Evolutionary conservation across 2,113 vertebrate species (phyloP).

Genomic region (Protobothrops flavoviridis): DNA sequence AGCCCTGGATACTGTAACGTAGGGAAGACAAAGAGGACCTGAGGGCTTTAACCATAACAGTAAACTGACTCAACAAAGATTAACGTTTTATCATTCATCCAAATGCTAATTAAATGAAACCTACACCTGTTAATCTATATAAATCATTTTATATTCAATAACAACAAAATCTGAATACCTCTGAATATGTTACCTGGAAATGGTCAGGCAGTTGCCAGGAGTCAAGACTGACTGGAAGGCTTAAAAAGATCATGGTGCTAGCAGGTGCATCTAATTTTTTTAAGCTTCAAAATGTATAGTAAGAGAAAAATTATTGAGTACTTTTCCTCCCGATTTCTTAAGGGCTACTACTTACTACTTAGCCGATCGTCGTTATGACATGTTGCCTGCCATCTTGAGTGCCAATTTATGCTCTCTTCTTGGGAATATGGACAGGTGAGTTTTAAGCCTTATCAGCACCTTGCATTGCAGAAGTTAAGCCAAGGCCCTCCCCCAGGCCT

Average conservation of each 20-base stretch:
- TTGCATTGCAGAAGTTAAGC: not conserved
- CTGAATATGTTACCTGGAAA: not conserved
- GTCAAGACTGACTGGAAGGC: not conserved
- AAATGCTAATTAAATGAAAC: not conserved
- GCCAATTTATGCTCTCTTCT: constrained; percentile 92
- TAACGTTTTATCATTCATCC: not conserved
- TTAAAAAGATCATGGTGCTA: not conserved
- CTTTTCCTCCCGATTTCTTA: constrained; percentile 51
- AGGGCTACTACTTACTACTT: constrained; percentile 92
- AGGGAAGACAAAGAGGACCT: not conserved
- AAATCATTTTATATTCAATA: not conserved
- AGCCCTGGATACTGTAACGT: not conserved
- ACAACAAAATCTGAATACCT: not conserved
- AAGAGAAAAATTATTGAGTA: not conserved
- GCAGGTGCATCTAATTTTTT: not conserved
- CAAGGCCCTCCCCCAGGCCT: too few species aligned
- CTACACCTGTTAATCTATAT: not conserved
- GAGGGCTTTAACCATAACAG: not conserved
- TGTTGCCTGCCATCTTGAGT: constrained; percentile 88
- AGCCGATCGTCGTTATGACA: constrained; percentile 90
- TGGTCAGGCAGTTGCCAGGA: not conserved
- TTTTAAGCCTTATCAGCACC: not conserved
- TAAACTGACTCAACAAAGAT: not conserved
- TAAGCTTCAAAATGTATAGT: not conserved
- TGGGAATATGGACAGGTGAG: constrained; percentile 87